Conservation (phyloP, 2,888 invertebrate genomes). For the Charanyca ferruginea region DNA sequence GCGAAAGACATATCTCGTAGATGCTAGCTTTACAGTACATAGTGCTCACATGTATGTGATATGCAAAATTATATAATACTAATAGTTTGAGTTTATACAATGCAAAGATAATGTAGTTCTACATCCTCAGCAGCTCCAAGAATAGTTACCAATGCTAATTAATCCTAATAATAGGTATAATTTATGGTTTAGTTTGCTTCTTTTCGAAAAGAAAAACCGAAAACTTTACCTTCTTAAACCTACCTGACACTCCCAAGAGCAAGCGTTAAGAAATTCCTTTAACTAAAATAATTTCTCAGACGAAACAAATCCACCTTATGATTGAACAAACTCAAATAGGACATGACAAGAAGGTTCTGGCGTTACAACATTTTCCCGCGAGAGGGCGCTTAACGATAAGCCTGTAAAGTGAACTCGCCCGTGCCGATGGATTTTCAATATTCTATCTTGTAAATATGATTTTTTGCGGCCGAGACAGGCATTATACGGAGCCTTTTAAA, state of each 20-base stretch:
- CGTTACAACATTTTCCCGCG: conserved; percentile 18
- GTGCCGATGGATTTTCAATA: conserved; percentile 66
- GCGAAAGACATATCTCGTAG: too few species aligned
- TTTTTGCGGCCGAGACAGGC: conserved; percentile 44
- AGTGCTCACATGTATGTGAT: too few species aligned
- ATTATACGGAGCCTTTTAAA: conserved; percentile 38
- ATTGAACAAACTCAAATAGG: conserved; percentile 37
- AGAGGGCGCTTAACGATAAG: conserved; percentile 42
- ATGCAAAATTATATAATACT: too few species aligned
- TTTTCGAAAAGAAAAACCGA: too few species aligned
- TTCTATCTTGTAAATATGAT: conserved; percentile 65
- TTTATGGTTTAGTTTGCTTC: too few species aligned
- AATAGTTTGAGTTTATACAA: too few species aligned
- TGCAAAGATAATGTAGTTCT: too few species aligned
- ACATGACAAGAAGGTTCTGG: conserved; percentile 19
- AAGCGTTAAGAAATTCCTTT: not conserved
- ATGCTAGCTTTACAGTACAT: too few species aligned
- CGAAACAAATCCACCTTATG: conserved; percentile 26
- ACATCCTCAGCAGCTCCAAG: too few species aligned
- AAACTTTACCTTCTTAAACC: not conserved
- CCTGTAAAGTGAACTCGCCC: conserved; percentile 45
- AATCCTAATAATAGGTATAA: too few species aligned
- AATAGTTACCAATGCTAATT: too few species aligned
- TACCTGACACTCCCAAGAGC: not conserved
- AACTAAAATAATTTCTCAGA: not conserved